Evolutionary conservation across 2,888 invertebrate genomes (phyloP), one percentile per base, ranked within the genome.

Genomic region (Epinotia bilunana): DNA sequence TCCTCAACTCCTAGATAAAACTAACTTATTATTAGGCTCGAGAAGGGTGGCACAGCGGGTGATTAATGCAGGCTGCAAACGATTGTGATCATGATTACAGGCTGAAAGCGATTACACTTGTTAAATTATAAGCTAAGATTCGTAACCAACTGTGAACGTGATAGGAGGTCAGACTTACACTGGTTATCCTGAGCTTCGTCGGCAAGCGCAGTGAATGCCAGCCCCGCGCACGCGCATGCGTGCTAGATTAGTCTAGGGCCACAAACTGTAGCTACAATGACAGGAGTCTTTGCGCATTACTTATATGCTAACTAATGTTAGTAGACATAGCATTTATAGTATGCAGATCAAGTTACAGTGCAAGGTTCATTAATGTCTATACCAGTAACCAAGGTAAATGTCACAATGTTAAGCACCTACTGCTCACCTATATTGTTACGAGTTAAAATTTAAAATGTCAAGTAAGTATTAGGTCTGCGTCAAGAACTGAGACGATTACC

Each of bases 201-300:
- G 46, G n/a, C n/a, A n/a, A 39, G 39, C 9, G 1, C 9, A 1
- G 20, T 57, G 20, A 57, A 57, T 18, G n/a, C 57, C n/a, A 13
- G 28, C 28, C 61, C 16, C 11, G 18, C 20, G 18, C 57, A 16
- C 16, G 13, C 58, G 11, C 11, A 18, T 11, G 16, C 5, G 18
- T 18, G 13, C n/a, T n/a, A n/a, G n/a, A n/a, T n/a, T 5, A 49
- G 23, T 23, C 33, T 39, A 18, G 18, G 55, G 33, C 67, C 53
- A 57, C 67, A 67, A 67, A 67, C 55, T 43, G 33, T 39, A 57
- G 39, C 28, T 33, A 5, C 16, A 61, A 33, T 57, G 67, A 67
- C 64, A 64, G 28, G 49, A 23, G 49, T 55, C 13, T 28, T n/a
- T 46, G 23, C 11, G 7, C 58, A 23, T 58, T 58, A 58, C 23